Evolutionary conservation across 1,140 invertebrate species (phyloP).

Genomic region (Drosophila pseudoobscura): DNA sequence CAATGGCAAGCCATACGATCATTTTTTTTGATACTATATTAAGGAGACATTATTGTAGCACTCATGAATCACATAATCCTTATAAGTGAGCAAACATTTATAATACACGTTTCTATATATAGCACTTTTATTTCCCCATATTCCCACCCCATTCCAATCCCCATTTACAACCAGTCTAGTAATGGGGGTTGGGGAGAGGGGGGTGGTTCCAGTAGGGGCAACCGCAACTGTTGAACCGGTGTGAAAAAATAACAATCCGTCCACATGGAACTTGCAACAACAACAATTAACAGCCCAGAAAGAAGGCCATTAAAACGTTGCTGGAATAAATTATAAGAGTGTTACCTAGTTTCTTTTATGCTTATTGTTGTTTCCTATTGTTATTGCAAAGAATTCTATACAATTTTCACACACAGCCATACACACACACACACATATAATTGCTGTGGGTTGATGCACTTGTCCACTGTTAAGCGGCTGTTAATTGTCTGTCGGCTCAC

Average conservation of each 20-base stretch:
- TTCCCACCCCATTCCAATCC: conserved; percentile 2
- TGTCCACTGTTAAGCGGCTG: conserved; percentile 47
- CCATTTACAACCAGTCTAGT: conserved; percentile 1
- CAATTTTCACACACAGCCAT: conserved; percentile 33
- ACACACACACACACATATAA: background rate
- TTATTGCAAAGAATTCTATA: conserved; percentile 55
- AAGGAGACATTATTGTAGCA: background rate
- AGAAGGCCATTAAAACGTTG: conserved; percentile 51
- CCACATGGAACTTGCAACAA: conserved; percentile 28
- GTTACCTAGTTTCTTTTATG: conserved; percentile 67
- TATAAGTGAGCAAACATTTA: conserved; percentile 20
- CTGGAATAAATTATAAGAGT: conserved; percentile 73
- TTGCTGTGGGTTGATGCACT: conserved; percentile 54
- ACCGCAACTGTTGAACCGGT: conserved; percentile 46
- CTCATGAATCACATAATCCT: background rate
- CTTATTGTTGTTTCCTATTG: conserved; percentile 47
- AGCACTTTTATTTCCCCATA: conserved; percentile 18
- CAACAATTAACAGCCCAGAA: conserved; percentile 42
- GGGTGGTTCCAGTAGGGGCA: background rate
- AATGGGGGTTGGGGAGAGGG: background rate
- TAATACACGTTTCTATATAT: conserved; percentile 14
- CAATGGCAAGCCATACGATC: too few species aligned
- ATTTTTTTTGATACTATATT: conserved; percentile 1
- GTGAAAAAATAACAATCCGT: conserved; percentile 46
- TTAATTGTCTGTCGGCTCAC: conserved; percentile 14